Conservation (phyloP, 2,797 vertebrate species). For the Sebastes vulpes region DNA sequence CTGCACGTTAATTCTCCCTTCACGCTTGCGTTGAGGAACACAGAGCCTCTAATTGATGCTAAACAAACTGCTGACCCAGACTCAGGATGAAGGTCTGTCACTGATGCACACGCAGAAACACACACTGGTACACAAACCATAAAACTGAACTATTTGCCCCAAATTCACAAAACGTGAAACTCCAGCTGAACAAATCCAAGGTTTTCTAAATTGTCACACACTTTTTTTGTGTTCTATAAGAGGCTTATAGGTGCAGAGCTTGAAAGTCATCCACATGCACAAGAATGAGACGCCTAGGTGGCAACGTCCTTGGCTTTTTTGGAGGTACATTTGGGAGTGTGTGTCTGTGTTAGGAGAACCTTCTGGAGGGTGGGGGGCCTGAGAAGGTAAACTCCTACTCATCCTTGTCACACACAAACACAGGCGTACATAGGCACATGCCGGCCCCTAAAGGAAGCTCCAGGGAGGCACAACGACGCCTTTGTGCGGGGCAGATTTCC, state of each 20-base stretch:
- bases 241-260: constrained; percentile 30
- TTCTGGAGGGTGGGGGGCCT: constrained; percentile 39
- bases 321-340: constrained; percentile 36
- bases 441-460: constrained; percentile 74
- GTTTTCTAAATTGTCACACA: constrained; percentile 17
- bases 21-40: constrained; percentile 94
- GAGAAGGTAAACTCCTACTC: constrained; percentile 70
- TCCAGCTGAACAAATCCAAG: constrained; percentile 23
- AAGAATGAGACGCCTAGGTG: constrained; percentile 31
- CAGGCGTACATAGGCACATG: constrained; percentile 37
- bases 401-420: constrained; percentile 65
- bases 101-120: constrained; percentile 66
- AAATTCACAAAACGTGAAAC: constrained; percentile 42
- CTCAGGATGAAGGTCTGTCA: constrained; percentile 85
- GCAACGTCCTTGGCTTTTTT: constrained; percentile 61
- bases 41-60: constrained; percentile 92
- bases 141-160: constrained; percentile 41
- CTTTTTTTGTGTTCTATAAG: constrained; percentile 18
- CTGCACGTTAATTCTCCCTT: constrained; percentile 92
- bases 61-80: constrained; percentile 89
- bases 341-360: constrained; percentile 19
- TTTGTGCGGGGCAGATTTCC: constrained; percentile 81
- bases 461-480: constrained; percentile 75
- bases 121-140: constrained; percentile 58
- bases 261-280: constrained; percentile 37